Percentiles rank a stretch among this genome's conserved stretches.
Evolutionary conservation across 2,888 invertebrate species (phyloP).

Genomic region (Drosophila paramelanica): DNA sequence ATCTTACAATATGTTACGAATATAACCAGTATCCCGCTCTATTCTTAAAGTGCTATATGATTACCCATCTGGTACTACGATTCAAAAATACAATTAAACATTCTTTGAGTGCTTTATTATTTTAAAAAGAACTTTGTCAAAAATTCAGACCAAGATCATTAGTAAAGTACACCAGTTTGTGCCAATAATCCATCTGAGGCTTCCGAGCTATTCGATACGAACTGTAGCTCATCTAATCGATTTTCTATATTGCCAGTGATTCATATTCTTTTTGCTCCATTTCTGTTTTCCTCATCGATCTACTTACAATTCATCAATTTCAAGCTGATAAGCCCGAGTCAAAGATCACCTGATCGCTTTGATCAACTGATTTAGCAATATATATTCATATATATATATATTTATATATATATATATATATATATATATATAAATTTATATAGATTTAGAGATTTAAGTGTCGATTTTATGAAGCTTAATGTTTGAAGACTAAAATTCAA

Average conservation of each 20-base stretch:
- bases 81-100: no score
- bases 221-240: neutral
- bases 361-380: conserved; percentile 5
- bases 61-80: no score
- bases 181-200: neutral
- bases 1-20: neutral
- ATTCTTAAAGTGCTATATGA: neutral
- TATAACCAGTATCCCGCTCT: neutral
- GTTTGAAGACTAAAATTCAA: no score
- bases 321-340: conserved; percentile 1
- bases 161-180: no score
- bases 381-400: neutral
- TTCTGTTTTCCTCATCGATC: neutral
- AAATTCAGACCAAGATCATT: no score
- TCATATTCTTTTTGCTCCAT: neutral
- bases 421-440: no score
- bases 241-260: neutral
- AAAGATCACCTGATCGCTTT: conserved; percentile 6
- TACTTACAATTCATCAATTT: conserved; percentile 12
- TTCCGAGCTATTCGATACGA: neutral
- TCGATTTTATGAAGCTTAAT: no score
- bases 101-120: no score
- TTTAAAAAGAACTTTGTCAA: no score
- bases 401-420: no score
- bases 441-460: no score